Percentiles rank a stretch among this genome's conserved stretches.
Evolutionary conservation across 1,140 invertebrate genomes (phyloP).

Genomic region (Anastrepha ludens): DNA sequence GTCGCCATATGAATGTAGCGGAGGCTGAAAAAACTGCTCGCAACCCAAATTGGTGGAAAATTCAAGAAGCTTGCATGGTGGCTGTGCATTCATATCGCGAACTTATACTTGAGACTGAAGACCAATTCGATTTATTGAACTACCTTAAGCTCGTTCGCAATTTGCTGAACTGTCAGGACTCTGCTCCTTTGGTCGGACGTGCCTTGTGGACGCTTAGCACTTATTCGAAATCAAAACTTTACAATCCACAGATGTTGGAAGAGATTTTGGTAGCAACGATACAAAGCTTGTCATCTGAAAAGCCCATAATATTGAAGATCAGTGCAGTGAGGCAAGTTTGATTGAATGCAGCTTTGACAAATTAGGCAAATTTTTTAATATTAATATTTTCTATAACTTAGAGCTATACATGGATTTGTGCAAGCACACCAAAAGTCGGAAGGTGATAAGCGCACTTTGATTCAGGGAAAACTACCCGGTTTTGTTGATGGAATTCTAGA

Average conservation of each 20-base stretch:
- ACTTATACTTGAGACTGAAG: conserved; percentile 77
- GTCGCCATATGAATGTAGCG: conserved; percentile 80
- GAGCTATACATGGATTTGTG: conserved; percentile 75
- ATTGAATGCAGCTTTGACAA: neutral
- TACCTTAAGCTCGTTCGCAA: conserved; percentile 79
- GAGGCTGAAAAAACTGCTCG: conserved; percentile 75
- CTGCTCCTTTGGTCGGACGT: conserved; percentile 82
- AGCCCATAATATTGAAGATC: conserved; percentile 68
- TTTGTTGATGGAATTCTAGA: conserved; percentile 70
- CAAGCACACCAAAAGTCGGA: conserved; percentile 76
- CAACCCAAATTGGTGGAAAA: conserved; percentile 84
- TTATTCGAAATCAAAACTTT: conserved; percentile 76
- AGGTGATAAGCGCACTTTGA: conserved; percentile 65
- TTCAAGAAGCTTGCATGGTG: conserved; percentile 84
- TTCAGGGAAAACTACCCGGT: conserved; percentile 66
- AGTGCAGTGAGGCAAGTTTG: conserved; percentile 66
- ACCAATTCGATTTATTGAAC: conserved; percentile 81
- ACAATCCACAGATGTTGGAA: conserved; percentile 69
- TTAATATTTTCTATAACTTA: conserved; percentile 29
- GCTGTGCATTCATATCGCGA: conserved; percentile 79
- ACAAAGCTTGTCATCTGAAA: conserved; percentile 67
- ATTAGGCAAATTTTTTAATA: neutral
- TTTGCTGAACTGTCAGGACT: conserved; percentile 67
- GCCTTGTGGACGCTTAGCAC: conserved; percentile 83
- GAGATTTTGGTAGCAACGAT: conserved; percentile 68